These are phyloP conservation scores for Coturnix japonica DNA, from an alignment of 2,113 vertebrate genomes.

Conservation along the genomic window DNA sequence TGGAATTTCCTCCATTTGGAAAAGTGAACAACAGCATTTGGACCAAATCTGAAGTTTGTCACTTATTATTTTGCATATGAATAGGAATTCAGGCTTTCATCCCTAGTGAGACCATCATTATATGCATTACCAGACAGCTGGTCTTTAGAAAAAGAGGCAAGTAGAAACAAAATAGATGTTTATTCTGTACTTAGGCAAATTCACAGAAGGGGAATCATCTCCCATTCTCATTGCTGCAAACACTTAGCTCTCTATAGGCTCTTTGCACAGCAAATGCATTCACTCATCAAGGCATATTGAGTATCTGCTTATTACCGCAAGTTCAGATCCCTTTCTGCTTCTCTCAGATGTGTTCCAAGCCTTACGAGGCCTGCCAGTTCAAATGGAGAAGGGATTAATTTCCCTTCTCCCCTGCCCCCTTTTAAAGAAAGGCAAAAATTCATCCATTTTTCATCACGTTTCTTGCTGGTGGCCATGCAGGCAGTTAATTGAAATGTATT, in stretches of 20 bases:
- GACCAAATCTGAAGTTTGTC: conserved; percentile 63
- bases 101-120: conserved; percentile 70
- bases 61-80: conserved; percentile 64
- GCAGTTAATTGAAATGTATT: conserved; percentile 7
- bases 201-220: conserved; percentile 65
- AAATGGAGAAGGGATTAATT: background rate
- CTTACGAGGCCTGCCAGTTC: conserved; percentile 30
- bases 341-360: conserved; percentile 45
- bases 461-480: background rate
- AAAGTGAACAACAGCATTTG: conserved; percentile 28
- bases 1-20: conserved; percentile 38
- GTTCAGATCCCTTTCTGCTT: conserved; percentile 38
- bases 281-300: conserved; percentile 70
- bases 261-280: conserved; percentile 67
- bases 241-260: conserved; percentile 61
- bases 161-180: conserved; percentile 73
- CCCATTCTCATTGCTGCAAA: conserved; percentile 62
- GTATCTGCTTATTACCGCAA: conserved; percentile 67
- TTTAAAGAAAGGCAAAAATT: background rate
- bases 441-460: conserved; percentile 1
- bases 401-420: background rate
- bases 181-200: conserved; percentile 77
- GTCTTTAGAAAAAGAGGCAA: conserved; percentile 75
- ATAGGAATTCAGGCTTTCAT: conserved; percentile 71
- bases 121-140: conserved; percentile 79